Conservation (phyloP, 2,113 vertebrate species). For the Trogon melanurus region DNA sequence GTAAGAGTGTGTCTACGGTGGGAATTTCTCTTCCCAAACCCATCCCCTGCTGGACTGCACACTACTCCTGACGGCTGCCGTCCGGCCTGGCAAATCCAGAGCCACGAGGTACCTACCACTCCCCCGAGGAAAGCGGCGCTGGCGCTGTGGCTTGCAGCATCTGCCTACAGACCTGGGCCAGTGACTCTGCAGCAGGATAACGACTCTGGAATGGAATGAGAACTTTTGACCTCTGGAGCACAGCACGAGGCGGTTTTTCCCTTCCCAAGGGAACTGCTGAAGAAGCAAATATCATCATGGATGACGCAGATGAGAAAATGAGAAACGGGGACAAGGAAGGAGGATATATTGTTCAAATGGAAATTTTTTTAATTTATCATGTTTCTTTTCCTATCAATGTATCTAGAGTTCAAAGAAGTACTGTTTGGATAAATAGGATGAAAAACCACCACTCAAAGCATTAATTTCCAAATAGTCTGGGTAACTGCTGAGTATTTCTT, state of each 20-base stretch:
- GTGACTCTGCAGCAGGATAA: not conserved
- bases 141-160: not conserved
- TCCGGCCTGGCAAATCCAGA: not conserved
- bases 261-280: not conserved
- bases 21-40: not conserved
- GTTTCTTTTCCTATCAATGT: accelerated
- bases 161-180: not conserved
- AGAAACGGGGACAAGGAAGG: not conserved
- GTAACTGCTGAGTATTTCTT: not conserved
- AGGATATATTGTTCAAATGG: not conserved
- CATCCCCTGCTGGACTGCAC: not conserved
- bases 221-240: not conserved
- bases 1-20: accelerated
- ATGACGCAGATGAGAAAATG: not conserved
- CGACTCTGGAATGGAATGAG: not conserved
- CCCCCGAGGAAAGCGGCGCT: not conserved
- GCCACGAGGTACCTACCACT: accelerated
- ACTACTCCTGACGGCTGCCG: not conserved
- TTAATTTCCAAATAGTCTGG: not conserved
- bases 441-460: not conserved
- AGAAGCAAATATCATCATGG: not conserved
- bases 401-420: not conserved
- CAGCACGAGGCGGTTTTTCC: not conserved
- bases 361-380: not conserved
- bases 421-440: not conserved